Evolutionary conservation across 2,888 invertebrate species (phyloP).

Genomic region (Itoplectis maculator): DNA sequence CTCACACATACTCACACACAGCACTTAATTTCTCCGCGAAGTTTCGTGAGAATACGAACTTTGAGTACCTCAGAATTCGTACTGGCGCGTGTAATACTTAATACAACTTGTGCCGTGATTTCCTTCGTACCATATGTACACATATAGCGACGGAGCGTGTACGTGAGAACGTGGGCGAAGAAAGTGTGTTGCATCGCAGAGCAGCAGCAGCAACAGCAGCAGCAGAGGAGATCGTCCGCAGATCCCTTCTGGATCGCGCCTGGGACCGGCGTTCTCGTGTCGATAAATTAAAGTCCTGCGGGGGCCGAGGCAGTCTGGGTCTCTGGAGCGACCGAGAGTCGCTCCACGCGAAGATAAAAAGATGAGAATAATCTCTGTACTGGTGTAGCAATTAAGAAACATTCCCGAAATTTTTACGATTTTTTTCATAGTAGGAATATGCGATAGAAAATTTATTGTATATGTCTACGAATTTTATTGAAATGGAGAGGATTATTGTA

Average conservation of each 20-base stretch:
- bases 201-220: constrained; percentile 27
- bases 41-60: constrained; percentile 67
- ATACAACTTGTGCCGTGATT: constrained; percentile 41
- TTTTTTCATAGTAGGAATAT: too few species aligned
- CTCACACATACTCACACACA: not conserved
- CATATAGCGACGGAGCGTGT: constrained; percentile 24
- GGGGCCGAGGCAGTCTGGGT: constrained; percentile 50
- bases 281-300: constrained; percentile 65
- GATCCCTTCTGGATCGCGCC: constrained; percentile 59
- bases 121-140: constrained; percentile 19
- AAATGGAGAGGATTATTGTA: too few species aligned
- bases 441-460: too few species aligned
- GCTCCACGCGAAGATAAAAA: too few species aligned
- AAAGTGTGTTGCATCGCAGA: constrained; percentile 52
- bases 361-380: too few species aligned
- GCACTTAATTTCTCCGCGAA: constrained; percentile 61
- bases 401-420: too few species aligned
- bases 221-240: constrained; percentile 52
- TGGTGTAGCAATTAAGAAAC: too few species aligned
- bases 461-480: too few species aligned
- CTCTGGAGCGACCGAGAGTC: constrained; percentile 13
- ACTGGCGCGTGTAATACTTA: constrained; percentile 49
- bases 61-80: constrained; percentile 57
- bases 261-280: constrained; percentile 56
- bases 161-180: constrained; percentile 66